Base-by-base conservation (phyloP, 2,888 invertebrate genomes). In the Pseudanteris insignis region DNA sequence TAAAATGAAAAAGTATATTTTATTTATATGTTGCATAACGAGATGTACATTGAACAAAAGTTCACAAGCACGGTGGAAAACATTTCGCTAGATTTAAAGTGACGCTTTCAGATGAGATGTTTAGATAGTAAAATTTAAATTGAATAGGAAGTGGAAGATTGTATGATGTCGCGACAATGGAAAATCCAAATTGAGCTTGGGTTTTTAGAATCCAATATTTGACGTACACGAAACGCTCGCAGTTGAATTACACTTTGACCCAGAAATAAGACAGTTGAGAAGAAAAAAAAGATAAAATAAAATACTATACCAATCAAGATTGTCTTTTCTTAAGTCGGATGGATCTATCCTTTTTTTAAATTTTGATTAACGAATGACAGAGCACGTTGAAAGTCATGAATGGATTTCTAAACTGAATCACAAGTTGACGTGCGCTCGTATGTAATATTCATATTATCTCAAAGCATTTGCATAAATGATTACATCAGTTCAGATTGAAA, bases 121-220 rank as follows among this genome's bases (percentile, higher is more conserved):
- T 46, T 36, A 46, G 36, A 36, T 46, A 46, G 36, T 6, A 14
- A 29, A 29, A 36, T 46, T 29, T 29, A 36, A 46, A 46, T 46
- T 46, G 34, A 34, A 46, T 34, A 34, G 15, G 14, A 24, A 13
- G n/a, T 15, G 8, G 12, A 12, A 6, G 1, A 14, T 15, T n/a
- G n/a, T 15, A 15, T 10, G n/a, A 18, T 14, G 29, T 18, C 29
- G 6, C n/a, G 18, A 21, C 32, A 11, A 34, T 38, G 33, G 14
- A 25, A 46, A 34, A 46, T 34, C 44, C 28, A 44, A 44, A 44
- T 34, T 44, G 44, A 8, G 34, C 33, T 33, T 8, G 10, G 33
- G 9, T 12, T 15, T 25, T 44, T 34, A 13, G 14, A 9, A 4
- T 32, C 11, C 11, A 11, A 44, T 26, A 26, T 44, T 15, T 15